Base-by-base conservation (phyloP, 2,797 vertebrate species). In the Schizopygopsis malacanthus region DNA sequence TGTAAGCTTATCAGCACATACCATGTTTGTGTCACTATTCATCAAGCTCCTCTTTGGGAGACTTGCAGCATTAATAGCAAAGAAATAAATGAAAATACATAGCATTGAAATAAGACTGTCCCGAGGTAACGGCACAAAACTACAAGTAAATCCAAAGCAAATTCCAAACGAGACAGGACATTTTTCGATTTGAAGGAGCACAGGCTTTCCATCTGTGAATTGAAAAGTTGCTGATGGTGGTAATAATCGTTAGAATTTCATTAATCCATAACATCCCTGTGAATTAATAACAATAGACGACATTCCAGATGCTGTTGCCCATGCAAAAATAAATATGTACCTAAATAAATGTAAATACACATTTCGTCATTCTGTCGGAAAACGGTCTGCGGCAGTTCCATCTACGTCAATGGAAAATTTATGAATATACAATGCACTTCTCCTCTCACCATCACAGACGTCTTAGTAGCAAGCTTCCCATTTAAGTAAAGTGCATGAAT, bases 401-500 rank as follows among this genome's bases (percentile, higher is more conserved):
- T 83, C 59, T 52, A 76, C 52, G 33, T 77, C 61, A 43, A 76
- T 15, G 37, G 33, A 39, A 77, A 85, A 85, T 81, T n/a, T 67
- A 83, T 61, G 82, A 67, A 85, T 88, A 85, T 81, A 63, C 77
- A 88, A 85, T 80, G 85, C 76, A 65, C 11, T 65, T 59, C 33
- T 7, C 6, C 25, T 84, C 75, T 69, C 18, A 54, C 79, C 84
- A 41, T 83, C 20, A 52, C 76, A 89, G 84, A 91, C 67, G 79
- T 90, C 85, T 90, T 82, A 88, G 83, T 43, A 85, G 83, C 45
- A 82, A 85, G 70, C 89, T 86, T 90, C 83, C 85, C 69, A 91
- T 92, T 88, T 89, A 85, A 91, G 69, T 33, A 25, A 79, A 90
- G 85, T 59, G 72, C 63, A 85, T 87, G 86, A 91, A 91, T 91